These are phyloP conservation scores for Cepaea nemoralis DNA, from an alignment of 1,140 invertebrate genomes.

Conservation along the genomic window DNA sequence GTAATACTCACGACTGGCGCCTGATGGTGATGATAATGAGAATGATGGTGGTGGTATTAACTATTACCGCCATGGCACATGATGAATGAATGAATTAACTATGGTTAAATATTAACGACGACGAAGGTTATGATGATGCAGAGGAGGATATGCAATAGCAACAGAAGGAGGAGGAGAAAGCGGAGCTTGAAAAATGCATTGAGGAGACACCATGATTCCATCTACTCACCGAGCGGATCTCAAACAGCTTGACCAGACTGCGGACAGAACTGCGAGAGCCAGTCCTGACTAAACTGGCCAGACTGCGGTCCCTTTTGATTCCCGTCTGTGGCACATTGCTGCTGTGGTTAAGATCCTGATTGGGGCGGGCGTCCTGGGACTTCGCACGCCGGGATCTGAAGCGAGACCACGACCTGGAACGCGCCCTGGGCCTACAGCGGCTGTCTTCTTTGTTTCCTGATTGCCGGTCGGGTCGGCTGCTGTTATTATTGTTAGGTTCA, in stretches of 20 bases:
- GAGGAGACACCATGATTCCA: too few species aligned
- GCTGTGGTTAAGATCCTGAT: neutral
- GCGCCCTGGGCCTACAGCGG: slow-evolving; percentile 28
- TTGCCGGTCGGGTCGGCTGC: neutral
- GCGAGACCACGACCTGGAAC: slow-evolving; percentile 34
- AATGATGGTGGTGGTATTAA: too few species aligned
- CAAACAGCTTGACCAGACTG: slow-evolving; percentile 49
- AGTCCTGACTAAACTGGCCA: slow-evolving; percentile 46
- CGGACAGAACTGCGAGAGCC: slow-evolving; percentile 48
- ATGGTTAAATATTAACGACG: too few species aligned
- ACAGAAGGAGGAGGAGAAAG: too few species aligned
- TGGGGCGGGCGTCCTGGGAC: slow-evolving; percentile 38
- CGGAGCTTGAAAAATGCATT: too few species aligned
- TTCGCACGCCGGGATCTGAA: slow-evolving; percentile 41
- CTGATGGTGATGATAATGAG: too few species aligned
- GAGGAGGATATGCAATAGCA: too few species aligned
- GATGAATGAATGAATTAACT: too few species aligned
- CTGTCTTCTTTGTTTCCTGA: neutral
- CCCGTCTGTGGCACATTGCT: neutral
- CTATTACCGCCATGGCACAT: too few species aligned
- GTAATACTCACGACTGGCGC: too few species aligned
- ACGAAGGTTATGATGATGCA: too few species aligned
- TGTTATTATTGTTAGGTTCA: slow-evolving; percentile 4
- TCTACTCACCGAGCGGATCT: slow-evolving; percentile 42
- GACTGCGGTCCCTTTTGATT: slow-evolving; percentile 43